These are phyloP conservation scores for Cepaea nemoralis DNA, from an alignment of 1,140 invertebrate genomes.

Conservation along the genomic window DNA sequence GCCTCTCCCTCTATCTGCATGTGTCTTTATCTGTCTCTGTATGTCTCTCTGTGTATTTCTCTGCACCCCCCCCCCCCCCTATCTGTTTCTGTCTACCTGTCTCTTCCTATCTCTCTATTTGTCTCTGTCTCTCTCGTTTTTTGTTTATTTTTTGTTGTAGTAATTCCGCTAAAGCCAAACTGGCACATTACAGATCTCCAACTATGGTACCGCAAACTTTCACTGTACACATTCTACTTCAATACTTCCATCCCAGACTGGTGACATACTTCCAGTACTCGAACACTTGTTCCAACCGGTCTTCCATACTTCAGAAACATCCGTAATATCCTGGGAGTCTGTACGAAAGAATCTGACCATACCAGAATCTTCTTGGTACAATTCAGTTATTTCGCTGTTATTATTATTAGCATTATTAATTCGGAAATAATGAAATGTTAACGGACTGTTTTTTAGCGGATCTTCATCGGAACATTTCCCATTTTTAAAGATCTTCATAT, in stretches of 20 bases:
- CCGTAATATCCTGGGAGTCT: slow-evolving; percentile 45
- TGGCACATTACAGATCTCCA: too few relatives aligned
- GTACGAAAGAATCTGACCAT: slow-evolving; percentile 51
- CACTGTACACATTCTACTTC: slow-evolving; percentile 5
- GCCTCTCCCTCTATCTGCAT: too few relatives aligned
- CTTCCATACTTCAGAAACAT: slow-evolving; percentile 59
- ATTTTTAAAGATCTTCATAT: slow-evolving; percentile 31
- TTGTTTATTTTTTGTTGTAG: too few relatives aligned
- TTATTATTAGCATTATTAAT: slow-evolving; percentile 24
- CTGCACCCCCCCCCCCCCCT: too few relatives aligned
- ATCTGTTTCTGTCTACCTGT: too few relatives aligned
- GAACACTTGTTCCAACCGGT: slow-evolving; percentile 61
- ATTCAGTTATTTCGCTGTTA: slow-evolving; percentile 43
- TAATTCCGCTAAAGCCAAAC: too few relatives aligned
- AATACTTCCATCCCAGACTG: slow-evolving; percentile 43
- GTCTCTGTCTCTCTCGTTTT: too few relatives aligned
- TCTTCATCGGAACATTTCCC: slow-evolving; percentile 6
- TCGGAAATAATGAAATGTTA: slow-evolving; percentile 56
- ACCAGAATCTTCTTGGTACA: slow-evolving; percentile 24
- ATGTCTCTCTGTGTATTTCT: too few relatives aligned
- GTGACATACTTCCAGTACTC: slow-evolving; percentile 57
- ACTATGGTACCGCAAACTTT: too few relatives aligned
- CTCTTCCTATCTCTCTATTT: too few relatives aligned
- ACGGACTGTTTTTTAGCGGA: slow-evolving; percentile 39
- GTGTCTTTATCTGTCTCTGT: too few relatives aligned